Conservation (phyloP, 2,888 invertebrate genomes). For the Sphaerolaimus hirsutus region DNA sequence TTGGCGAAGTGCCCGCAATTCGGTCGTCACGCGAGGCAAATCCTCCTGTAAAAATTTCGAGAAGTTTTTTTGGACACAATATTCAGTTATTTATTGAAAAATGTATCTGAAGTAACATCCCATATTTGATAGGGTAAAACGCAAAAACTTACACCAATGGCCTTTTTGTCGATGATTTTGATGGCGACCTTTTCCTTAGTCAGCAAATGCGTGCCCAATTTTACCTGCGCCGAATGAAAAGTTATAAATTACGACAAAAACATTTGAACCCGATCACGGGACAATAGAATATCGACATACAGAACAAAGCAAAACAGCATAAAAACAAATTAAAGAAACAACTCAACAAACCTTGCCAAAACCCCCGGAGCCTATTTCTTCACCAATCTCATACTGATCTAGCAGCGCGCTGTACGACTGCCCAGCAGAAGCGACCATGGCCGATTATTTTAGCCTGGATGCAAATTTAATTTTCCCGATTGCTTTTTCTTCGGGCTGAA, state of each 20-base stretch:
- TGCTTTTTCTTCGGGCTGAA: too few relatives aligned
- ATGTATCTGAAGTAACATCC: background rate
- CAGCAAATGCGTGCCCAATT: background rate
- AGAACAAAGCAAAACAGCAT: background rate
- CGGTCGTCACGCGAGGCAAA: slow-evolving; percentile 7
- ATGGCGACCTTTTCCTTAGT: slow-evolving; percentile 33
- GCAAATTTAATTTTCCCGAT: too few relatives aligned
- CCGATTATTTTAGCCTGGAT: too few relatives aligned
- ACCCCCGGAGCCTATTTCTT: background rate
- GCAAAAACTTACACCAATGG: slow-evolving; percentile 32
- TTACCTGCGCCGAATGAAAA: background rate
- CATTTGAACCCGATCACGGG: too few relatives aligned
- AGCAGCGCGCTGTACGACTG: too few relatives aligned
- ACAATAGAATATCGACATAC: too few relatives aligned
- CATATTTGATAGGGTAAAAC: background rate
- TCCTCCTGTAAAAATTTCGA: background rate
- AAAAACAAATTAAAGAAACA: background rate
- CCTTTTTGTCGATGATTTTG: slow-evolving; percentile 52
- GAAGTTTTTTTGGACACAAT: background rate
- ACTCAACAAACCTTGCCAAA: slow-evolving; percentile 1
- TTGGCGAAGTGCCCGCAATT: slow-evolving; percentile 35
- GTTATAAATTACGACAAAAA: background rate
- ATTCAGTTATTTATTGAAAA: background rate
- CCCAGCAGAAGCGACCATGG: too few relatives aligned
- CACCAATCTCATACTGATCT: too few relatives aligned